phyloP scores from a whole-genome alignment of 2,113 vertebrate species.

The Athene cunicularia region DNA sequence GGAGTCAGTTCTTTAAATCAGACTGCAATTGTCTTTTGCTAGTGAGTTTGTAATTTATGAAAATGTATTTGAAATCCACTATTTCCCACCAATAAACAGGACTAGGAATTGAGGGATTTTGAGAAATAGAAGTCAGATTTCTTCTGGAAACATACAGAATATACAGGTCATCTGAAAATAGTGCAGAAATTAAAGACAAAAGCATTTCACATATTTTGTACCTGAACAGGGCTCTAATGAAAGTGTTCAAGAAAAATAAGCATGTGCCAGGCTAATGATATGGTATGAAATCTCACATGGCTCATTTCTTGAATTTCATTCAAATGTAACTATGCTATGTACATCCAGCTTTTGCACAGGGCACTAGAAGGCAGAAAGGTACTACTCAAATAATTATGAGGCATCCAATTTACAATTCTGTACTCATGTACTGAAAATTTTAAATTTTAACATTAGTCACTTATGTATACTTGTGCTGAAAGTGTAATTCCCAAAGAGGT shows the following conservation, averaged over 20 bases:
- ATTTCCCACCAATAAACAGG: not conserved
- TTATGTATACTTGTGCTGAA: not conserved
- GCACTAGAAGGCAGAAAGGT: not conserved
- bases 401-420: not conserved
- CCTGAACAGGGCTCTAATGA: not conserved
- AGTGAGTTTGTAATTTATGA: not conserved
- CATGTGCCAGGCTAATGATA: not conserved
- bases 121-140: not conserved
- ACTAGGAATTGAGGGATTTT: not conserved
- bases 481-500: not conserved
- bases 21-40: constrained; percentile 11
- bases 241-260: not conserved
- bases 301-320: not conserved
- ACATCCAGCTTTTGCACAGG: not conserved
- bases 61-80: constrained; percentile 8
- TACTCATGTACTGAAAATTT: not conserved
- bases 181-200: not conserved
- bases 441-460: not conserved
- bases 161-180: not conserved
- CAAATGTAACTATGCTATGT: not conserved
- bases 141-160: not conserved
- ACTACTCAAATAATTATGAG: not conserved
- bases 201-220: not conserved
- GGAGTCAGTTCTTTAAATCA: constrained; percentile 24
- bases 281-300: not conserved